Evolutionary conservation across 2,888 invertebrate species (phyloP).

Genomic region (Philaethria dido): DNA sequence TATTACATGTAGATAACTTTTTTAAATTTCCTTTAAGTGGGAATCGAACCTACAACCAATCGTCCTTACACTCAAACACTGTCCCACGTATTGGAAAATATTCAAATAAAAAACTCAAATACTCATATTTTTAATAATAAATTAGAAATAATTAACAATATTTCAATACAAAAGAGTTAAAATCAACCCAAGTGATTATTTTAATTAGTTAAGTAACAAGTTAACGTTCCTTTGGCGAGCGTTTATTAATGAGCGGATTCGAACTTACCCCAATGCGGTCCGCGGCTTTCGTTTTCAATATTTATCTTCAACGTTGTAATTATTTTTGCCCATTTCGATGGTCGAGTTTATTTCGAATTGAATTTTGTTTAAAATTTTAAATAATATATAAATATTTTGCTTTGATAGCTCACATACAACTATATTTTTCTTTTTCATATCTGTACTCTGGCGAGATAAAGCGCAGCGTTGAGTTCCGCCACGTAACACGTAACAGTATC

Average conservation of each 20-base stretch:
- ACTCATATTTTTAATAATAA: too few relatives aligned
- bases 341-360: background rate
- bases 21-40: too few relatives aligned
- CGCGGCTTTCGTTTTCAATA: slow-evolving; percentile 24
- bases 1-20: too few relatives aligned
- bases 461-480: too few relatives aligned
- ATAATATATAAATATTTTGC: background rate
- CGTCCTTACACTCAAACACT: too few relatives aligned
- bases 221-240: slow-evolving; percentile 14
- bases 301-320: slow-evolving; percentile 19
- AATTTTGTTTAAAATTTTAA: background rate
- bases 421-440: background rate
- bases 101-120: too few relatives aligned
- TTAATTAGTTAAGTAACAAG: slow-evolving; percentile 23
- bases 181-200: slow-evolving; percentile 2
- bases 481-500: too few relatives aligned
- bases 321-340: slow-evolving; percentile 21
- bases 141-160: background rate
- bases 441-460: too few relatives aligned
- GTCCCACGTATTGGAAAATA: too few relatives aligned
- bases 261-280: slow-evolving; percentile 18
- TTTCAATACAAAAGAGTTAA: background rate
- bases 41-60: too few relatives aligned
- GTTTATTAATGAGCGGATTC: slow-evolving; percentile 31
- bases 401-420: background rate